Conservation (phyloP, 2,888 invertebrate species). For the Tetropium fuscum region DNA sequence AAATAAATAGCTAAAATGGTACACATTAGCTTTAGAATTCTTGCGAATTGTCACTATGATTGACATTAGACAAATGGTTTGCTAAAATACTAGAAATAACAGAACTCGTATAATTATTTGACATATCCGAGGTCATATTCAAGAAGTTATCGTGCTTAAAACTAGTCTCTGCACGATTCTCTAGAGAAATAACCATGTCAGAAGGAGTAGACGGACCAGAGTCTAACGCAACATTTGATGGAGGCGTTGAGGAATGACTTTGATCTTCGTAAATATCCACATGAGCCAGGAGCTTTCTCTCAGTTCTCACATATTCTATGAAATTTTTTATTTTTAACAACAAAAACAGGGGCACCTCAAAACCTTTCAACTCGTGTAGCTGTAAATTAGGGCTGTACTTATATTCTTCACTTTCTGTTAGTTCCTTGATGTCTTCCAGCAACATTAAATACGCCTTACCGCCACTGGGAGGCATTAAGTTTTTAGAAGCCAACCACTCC, state of each 20-base stretch:
- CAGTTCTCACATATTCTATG: conserved; percentile 67
- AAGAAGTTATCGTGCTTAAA: conserved; percentile 52
- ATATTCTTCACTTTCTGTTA: conserved; percentile 80
- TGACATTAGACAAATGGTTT: conserved; percentile 52
- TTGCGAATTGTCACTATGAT: conserved; percentile 60
- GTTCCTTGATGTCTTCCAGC: conserved; percentile 81
- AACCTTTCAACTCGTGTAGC: conserved; percentile 78
- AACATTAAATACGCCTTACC: conserved; percentile 85
- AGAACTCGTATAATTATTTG: conserved; percentile 63
- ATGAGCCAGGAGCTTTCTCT: conserved; percentile 54
- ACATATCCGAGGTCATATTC: conserved; percentile 63
- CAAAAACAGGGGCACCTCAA: conserved; percentile 81
- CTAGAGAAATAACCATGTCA: conserved; percentile 60
- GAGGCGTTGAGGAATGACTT: conserved; percentile 61
- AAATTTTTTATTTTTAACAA: conserved; percentile 79
- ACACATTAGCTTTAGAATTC: conserved; percentile 60
- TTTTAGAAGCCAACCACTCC: conserved; percentile 83
- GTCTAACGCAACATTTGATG: conserved; percentile 59
- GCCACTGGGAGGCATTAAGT: conserved; percentile 81
- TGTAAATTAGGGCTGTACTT: conserved; percentile 73
- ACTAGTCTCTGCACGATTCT: conserved; percentile 39
- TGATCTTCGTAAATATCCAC: conserved; percentile 60
- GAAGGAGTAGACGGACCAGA: conserved; percentile 64
- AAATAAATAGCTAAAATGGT: too few relatives aligned
- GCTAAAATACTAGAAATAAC: conserved; percentile 62